Evolutionary conservation across 2,888 invertebrate genomes (phyloP).

Genomic region (Aleiodes alternator): DNA sequence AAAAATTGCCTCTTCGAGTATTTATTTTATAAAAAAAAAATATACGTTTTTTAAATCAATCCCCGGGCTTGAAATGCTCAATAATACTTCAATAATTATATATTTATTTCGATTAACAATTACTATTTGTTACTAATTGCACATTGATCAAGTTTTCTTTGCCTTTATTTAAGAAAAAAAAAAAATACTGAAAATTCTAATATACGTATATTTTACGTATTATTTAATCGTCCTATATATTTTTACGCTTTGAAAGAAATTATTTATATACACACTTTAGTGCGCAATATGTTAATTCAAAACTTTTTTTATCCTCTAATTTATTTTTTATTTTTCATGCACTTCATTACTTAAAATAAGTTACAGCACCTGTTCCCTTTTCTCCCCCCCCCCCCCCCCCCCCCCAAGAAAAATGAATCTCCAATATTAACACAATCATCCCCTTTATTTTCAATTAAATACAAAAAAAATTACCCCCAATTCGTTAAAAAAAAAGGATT

Average conservation of each 20-base stretch:
- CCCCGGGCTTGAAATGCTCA: constrained; percentile 71
- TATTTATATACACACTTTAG: constrained; percentile 39
- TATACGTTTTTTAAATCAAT: constrained; percentile 62
- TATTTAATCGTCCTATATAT: constrained; percentile 27
- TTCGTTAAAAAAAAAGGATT: background rate
- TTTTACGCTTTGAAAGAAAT: constrained; percentile 30
- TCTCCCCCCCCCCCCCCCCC: no score
- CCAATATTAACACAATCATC: background rate
- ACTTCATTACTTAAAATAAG: constrained; percentile 41
- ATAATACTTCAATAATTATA: constrained; percentile 74
- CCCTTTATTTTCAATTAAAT: constrained; percentile 6
- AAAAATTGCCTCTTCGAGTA: constrained; percentile 71
- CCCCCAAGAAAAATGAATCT: constrained; percentile 3
- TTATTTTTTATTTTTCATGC: constrained; percentile 26
- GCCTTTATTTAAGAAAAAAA: constrained; percentile 21
- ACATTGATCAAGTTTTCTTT: constrained; percentile 44
- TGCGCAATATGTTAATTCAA: constrained; percentile 21
- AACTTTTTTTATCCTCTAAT: constrained; percentile 13
- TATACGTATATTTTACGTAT: constrained; percentile 56
- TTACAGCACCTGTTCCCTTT: background rate
- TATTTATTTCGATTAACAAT: constrained; percentile 64
- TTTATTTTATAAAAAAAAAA: constrained; percentile 51
- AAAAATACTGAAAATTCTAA: background rate
- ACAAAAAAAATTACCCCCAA: no score
- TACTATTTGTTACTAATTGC: constrained; percentile 11